A percentile compares a stretch with the other conserved stretches of the same genome.
Conservation (phyloP, 2,797 vertebrate genomes). For the Lophotriccus pileatus region DNA sequence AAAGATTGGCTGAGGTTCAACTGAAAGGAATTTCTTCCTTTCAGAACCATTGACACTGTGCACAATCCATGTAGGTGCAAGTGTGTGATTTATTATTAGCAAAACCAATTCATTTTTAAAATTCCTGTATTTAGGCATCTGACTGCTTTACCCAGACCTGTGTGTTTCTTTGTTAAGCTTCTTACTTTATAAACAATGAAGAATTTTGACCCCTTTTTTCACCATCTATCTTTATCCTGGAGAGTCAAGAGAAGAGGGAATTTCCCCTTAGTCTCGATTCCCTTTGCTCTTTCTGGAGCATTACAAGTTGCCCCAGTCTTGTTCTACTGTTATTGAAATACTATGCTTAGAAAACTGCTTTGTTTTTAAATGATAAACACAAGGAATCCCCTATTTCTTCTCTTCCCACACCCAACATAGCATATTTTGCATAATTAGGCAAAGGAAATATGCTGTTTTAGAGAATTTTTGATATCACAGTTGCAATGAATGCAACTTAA, state of each 20-base stretch:
- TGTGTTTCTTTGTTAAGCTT: not conserved
- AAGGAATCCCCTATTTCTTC: not conserved
- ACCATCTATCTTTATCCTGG: not conserved
- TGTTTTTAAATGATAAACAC: not conserved
- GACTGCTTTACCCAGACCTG: not conserved
- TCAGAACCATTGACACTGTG: not conserved
- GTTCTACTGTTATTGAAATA: not conserved
- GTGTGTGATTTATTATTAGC: not conserved
- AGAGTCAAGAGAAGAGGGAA: not conserved
- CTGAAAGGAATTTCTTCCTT: constrained; percentile 2
- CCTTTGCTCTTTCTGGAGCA: not conserved
- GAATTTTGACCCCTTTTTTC: not conserved
- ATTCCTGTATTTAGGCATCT: not conserved
- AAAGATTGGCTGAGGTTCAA: not conserved
- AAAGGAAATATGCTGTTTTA: not conserved
- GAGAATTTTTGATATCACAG: not conserved
- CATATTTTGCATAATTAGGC: not conserved
- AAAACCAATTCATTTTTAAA: not conserved
- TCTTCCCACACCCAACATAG: not conserved
- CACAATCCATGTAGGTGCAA: not conserved
- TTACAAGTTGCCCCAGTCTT: not conserved
- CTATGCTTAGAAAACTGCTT: not conserved
- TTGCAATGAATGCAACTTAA: not conserved
- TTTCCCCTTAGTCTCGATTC: not conserved
- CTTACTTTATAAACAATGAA: not conserved